These are phyloP conservation scores for Rynchops niger DNA, from an alignment of 2,113 vertebrate genomes.

Conservation along the genomic window DNA sequence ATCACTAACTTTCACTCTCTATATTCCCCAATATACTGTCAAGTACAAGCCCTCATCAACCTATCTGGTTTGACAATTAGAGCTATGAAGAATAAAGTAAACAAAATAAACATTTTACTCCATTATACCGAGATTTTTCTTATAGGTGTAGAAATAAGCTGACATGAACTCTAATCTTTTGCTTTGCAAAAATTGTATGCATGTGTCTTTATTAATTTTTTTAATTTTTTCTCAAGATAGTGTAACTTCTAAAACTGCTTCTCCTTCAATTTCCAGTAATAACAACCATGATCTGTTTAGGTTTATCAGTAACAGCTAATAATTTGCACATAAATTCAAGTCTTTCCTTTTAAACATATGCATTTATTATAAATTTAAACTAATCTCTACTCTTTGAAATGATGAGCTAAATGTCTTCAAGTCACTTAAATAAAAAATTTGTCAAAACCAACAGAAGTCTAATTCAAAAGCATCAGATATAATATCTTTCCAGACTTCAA, in stretches of 20 bases:
- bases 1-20: not conserved
- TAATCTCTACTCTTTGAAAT: not conserved
- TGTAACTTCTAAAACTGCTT: not conserved
- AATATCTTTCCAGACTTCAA: not conserved
- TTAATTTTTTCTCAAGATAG: not conserved
- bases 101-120: not conserved
- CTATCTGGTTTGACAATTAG: not conserved
- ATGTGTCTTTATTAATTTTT: not conserved
- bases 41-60: not conserved
- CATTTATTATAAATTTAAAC: not conserved
- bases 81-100: not conserved
- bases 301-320: not conserved
- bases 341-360: not conserved
- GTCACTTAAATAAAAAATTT: not conserved
- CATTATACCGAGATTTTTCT: not conserved
- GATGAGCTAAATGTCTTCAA: not conserved
- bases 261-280: not conserved
- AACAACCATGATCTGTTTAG: not conserved
- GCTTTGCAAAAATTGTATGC: not conserved
- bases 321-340: not conserved
- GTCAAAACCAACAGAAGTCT: not conserved
- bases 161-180: not conserved
- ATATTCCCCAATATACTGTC: not conserved
- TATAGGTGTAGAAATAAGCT: not conserved
- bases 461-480: not conserved